Evolutionary conservation across 1,140 invertebrate genomes (phyloP).

Genomic region (Triops cancriformis): DNA sequence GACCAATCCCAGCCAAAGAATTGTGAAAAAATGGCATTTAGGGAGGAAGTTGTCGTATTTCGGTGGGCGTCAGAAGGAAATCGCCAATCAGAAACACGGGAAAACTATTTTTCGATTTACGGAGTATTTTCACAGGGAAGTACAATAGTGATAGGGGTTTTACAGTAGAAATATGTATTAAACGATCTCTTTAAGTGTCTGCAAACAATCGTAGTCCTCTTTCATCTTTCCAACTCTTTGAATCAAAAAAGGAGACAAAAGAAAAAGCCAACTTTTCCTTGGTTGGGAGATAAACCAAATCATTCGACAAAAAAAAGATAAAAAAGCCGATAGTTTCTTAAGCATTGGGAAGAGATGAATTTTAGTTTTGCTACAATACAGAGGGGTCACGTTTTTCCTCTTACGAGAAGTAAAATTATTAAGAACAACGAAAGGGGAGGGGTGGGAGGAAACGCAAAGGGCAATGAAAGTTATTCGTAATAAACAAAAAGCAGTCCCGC

Average conservation of each 20-base stretch:
- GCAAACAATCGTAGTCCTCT: neutral
- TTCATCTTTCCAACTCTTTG: neutral
- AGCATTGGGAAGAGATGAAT: neutral
- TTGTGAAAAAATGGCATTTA: too few relatives aligned
- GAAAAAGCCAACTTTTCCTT: neutral
- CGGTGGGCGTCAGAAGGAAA: too few relatives aligned
- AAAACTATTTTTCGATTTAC: too few relatives aligned
- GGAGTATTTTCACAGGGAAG: too few relatives aligned
- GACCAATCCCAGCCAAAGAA: too few relatives aligned
- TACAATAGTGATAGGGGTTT: neutral
- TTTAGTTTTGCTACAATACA: neutral
- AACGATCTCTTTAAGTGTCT: slow-evolving; percentile 6
- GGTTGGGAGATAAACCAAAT: neutral
- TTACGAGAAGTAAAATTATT: neutral
- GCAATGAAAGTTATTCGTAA: neutral
- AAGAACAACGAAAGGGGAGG: too few relatives aligned
- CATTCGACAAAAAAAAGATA: neutral
- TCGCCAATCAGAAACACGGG: too few relatives aligned
- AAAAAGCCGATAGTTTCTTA: neutral
- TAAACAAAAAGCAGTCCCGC: neutral
- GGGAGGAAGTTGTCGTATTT: too few relatives aligned
- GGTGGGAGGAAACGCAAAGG: neutral
- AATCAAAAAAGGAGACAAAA: neutral
- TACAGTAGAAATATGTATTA: slow-evolving; percentile 5
- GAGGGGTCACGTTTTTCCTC: neutral